Evolutionary conservation across 2,113 vertebrate genomes (phyloP).

Genomic region (Agapornis roseicollis): DNA sequence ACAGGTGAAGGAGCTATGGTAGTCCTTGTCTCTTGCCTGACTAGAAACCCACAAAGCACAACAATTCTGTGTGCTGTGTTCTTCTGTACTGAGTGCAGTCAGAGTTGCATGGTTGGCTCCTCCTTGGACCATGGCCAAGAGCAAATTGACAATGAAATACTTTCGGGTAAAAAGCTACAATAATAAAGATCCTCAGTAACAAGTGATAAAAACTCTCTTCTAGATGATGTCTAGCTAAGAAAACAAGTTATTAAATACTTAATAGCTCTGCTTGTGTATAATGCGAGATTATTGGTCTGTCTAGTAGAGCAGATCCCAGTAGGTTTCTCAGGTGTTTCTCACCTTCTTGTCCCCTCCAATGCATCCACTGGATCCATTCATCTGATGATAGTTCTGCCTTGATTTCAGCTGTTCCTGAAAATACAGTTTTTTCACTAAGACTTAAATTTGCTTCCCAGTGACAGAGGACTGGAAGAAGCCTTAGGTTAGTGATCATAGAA

Average conservation of each 20-base stretch:
- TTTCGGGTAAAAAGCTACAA: background rate
- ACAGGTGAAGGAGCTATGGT: background rate
- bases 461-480: background rate
- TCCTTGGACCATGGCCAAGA: background rate
- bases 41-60: background rate
- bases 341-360: background rate
- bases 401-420: background rate
- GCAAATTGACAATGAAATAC: background rate
- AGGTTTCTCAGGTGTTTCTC: background rate
- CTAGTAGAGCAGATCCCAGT: background rate
- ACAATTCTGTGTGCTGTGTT: background rate
- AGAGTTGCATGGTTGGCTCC: background rate
- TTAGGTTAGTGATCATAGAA: no score
- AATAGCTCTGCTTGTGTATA: background rate
- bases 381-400: background rate
- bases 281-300: background rate
- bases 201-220: background rate
- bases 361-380: background rate
- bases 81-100: background rate
- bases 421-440: background rate
- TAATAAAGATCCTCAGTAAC: background rate
- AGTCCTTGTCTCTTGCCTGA: background rate
- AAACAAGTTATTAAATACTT: background rate
- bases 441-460: background rate
- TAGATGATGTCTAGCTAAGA: background rate